These are phyloP conservation scores for Larimichthys polyactis DNA, from an alignment of 2,113 vertebrate species.

Conservation along the genomic window DNA sequence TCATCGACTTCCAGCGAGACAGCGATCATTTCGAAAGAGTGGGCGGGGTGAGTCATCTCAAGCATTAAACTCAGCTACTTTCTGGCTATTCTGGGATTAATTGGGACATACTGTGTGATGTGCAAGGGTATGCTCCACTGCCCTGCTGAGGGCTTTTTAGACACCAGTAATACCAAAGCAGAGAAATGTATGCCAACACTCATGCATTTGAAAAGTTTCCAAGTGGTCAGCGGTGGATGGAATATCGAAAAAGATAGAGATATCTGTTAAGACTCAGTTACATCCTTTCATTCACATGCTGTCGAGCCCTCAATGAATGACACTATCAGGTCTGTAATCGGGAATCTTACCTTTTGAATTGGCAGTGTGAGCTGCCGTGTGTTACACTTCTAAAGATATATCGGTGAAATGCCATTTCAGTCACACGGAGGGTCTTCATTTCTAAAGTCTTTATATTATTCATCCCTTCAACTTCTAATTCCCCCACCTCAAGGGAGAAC, in stretches of 20 bases:
- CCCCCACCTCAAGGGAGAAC: slow-evolving; percentile 67
- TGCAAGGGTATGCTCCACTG: slow-evolving; percentile 53
- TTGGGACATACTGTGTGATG: slow-evolving; percentile 57
- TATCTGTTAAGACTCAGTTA: slow-evolving; percentile 6
- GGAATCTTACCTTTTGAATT: slow-evolving; percentile 53
- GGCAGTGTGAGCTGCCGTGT: slow-evolving; percentile 20
- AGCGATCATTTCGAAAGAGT: slow-evolving; percentile 93
- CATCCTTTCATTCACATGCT: slow-evolving; percentile 13
- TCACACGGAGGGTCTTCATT: slow-evolving; percentile 56
- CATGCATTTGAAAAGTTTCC: slow-evolving; percentile 30
- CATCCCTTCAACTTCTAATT: slow-evolving; percentile 60
- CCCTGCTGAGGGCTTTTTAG: slow-evolving; percentile 39
- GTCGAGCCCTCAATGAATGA: slow-evolving; percentile 9
- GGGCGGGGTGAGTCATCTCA: slow-evolving; percentile 91
- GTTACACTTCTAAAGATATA: slow-evolving; percentile 48
- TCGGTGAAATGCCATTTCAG: slow-evolving; percentile 55
- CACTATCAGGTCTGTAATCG: slow-evolving; percentile 19
- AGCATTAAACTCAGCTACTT: slow-evolving; percentile 57
- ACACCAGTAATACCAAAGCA: slow-evolving; percentile 37
- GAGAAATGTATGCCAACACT: slow-evolving; percentile 29
- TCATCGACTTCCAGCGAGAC: slow-evolving; percentile 89
- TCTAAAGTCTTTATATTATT: slow-evolving; percentile 70
- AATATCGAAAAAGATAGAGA: slow-evolving; percentile 30
- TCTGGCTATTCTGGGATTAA: slow-evolving; percentile 68
- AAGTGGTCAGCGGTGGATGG: slow-evolving; percentile 22